Conservation (phyloP, 2,797 vertebrate species). For the Clarias laeviceps region DNA sequence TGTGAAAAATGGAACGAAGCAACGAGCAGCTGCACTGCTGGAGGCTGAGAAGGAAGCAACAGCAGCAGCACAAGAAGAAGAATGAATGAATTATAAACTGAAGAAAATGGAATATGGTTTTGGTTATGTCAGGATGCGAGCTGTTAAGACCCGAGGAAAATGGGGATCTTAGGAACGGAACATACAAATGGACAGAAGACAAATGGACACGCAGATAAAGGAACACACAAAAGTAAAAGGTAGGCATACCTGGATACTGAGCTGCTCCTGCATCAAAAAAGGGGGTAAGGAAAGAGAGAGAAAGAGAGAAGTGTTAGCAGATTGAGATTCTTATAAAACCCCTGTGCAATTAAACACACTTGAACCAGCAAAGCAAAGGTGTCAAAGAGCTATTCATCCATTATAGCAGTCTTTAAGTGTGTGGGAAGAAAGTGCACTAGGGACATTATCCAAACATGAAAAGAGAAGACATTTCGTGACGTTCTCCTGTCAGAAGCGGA, state of each 20-base stretch:
- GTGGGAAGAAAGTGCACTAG: neutral
- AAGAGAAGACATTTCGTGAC: slow-evolving; percentile 4
- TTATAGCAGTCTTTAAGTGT: slow-evolving; percentile 23
- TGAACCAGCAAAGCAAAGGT: slow-evolving; percentile 48
- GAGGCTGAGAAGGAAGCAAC: slow-evolving; percentile 32
- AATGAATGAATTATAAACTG: slow-evolving; percentile 34
- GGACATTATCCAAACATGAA: slow-evolving; percentile 1
- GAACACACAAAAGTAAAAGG: slow-evolving; percentile 47
- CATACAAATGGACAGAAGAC: neutral
- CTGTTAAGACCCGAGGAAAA: slow-evolving; percentile 28
- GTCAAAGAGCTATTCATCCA: slow-evolving; percentile 26
- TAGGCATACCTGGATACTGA: slow-evolving; percentile 74
- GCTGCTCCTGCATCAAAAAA: slow-evolving; percentile 72
- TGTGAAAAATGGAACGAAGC: slow-evolving; percentile 44
- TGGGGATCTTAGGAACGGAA: slow-evolving; percentile 7
- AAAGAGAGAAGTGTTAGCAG: slow-evolving; percentile 65
- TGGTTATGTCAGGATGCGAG: slow-evolving; percentile 24
- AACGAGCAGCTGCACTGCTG: slow-evolving; percentile 44
- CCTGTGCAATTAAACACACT: slow-evolving; percentile 28
- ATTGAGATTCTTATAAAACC: slow-evolving; percentile 29
- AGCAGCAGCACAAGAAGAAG: neutral
- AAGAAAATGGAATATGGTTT: slow-evolving; percentile 33
- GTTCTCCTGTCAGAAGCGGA: neutral
- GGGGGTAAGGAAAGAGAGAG: slow-evolving; percentile 15
- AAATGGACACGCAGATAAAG: slow-evolving; percentile 32